Evolutionary conservation across 2,797 vertebrate species (phyloP).

Genomic region (Pristis pectinata): DNA sequence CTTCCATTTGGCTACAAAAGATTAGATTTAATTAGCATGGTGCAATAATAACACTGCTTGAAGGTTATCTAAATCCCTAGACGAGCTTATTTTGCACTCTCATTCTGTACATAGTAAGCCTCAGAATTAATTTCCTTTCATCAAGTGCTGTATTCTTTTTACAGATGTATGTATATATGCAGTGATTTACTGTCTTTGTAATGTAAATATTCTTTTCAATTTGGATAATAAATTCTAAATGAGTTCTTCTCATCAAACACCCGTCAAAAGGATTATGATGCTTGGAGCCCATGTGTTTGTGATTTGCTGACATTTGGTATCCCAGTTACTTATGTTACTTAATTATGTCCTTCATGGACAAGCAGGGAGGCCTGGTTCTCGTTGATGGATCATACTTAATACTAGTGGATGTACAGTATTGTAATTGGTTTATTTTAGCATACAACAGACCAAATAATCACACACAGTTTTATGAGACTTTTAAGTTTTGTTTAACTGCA

Average conservation of each 20-base stretch:
- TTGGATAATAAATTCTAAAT: slow-evolving; percentile 20
- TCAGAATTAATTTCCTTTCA: not conserved
- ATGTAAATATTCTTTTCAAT: slow-evolving; percentile 27
- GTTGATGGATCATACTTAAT: not conserved
- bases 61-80: not conserved
- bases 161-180: not conserved
- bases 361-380: not conserved
- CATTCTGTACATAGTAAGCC: slow-evolving; percentile 21
- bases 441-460: not conserved
- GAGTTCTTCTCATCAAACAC: slow-evolving; percentile 14
- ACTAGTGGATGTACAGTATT: not conserved
- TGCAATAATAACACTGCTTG: not conserved
- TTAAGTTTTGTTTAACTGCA: not conserved
- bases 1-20: not conserved
- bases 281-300: slow-evolving; percentile 9
- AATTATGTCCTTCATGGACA: not conserved
- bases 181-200: not conserved
- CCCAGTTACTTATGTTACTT: slow-evolving; percentile 20
- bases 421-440: not conserved
- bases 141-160: not conserved
- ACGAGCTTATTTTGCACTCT: not conserved
- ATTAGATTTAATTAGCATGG: slow-evolving; percentile 20
- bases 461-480: not conserved
- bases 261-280: not conserved
- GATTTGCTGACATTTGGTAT: slow-evolving; percentile 30